phyloP scores from a whole-genome alignment of 2,888 invertebrate genomes.

The Orthosia gracilis region DNA sequence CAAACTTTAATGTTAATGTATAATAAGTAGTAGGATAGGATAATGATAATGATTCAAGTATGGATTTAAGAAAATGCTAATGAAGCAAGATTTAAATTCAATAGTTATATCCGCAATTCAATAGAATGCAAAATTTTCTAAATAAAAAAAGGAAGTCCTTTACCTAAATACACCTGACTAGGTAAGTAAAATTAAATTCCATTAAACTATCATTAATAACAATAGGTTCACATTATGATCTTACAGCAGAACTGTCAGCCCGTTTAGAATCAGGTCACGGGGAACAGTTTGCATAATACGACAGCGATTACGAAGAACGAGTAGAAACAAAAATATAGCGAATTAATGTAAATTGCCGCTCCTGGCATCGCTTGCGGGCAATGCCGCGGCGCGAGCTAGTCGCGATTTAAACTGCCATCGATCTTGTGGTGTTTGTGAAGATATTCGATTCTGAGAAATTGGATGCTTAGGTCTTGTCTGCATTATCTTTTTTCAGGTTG shows the following conservation, averaged over 20 bases:
- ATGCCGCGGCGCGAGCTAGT: constrained; percentile 48
- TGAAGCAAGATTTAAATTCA: neutral
- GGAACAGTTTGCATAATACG: constrained; percentile 69
- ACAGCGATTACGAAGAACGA: constrained; percentile 63
- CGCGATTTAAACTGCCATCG: constrained; percentile 61
- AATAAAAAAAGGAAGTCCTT: neutral
- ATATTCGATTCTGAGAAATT: constrained; percentile 34
- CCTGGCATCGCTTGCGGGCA: constrained; percentile 56
- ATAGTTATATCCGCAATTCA: neutral
- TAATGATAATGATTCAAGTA: neutral
- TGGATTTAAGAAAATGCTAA: neutral
- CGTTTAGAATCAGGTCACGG: constrained; percentile 70
- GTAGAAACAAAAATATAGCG: constrained; percentile 71
- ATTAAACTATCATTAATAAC: constrained; percentile 39
- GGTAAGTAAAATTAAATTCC: constrained; percentile 30
- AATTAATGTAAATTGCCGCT: constrained; percentile 71
- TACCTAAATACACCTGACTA: neutral
- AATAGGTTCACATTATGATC: constrained; percentile 40
- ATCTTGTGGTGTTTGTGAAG: constrained; percentile 58
- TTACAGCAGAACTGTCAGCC: constrained; percentile 49
- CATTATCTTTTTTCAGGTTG: constrained; percentile 43
- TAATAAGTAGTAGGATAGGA: too few relatives aligned
- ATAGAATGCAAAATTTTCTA: too few relatives aligned
- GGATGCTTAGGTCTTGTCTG: constrained; percentile 35
- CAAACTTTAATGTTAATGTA: too few relatives aligned